Conservation (phyloP, 2,113 vertebrate genomes). For the Hippocampus comes region DNA sequence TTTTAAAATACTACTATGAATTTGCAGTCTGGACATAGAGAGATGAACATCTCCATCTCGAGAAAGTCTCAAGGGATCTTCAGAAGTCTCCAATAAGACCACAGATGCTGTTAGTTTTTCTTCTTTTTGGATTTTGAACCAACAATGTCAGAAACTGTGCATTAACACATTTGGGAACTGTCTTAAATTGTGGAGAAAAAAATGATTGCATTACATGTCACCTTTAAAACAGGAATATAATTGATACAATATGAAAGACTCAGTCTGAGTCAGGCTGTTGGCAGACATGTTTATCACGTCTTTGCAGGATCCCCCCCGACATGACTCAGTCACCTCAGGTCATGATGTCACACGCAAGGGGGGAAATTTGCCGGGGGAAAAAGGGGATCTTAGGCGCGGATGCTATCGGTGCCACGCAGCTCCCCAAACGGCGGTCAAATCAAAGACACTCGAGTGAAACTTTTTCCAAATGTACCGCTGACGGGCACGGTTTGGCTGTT, state of each 20-base stretch:
- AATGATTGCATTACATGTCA: no score
- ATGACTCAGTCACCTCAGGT: constrained; percentile 37
- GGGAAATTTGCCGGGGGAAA: constrained; percentile 40
- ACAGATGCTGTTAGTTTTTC: no score
- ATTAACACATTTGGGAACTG: no score
- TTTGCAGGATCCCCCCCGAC: constrained; percentile 31
- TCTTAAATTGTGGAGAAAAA: no score
- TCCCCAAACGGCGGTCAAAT: constrained; percentile 14
- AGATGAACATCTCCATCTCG: no score
- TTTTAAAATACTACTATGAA: no score
- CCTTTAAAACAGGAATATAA: not conserved
- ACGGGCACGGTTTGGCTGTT: constrained; percentile 16
- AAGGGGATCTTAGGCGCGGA: constrained; percentile 47
- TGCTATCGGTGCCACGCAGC: constrained; percentile 44
- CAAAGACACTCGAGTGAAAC: constrained; percentile 26
- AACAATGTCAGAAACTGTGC: no score
- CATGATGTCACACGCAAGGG: constrained; percentile 42
- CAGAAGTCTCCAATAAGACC: no score
- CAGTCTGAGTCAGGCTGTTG: constrained; percentile 5
- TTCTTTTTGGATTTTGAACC: no score
- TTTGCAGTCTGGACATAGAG: no score
- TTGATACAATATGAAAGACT: constrained; percentile 22
- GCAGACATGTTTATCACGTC: constrained; percentile 56
- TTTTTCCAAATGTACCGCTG: constrained; percentile 38
- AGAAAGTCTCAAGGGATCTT: no score